Evolutionary conservation across 2,113 vertebrate genomes (phyloP).

Genomic region (Nibea coibor): DNA sequence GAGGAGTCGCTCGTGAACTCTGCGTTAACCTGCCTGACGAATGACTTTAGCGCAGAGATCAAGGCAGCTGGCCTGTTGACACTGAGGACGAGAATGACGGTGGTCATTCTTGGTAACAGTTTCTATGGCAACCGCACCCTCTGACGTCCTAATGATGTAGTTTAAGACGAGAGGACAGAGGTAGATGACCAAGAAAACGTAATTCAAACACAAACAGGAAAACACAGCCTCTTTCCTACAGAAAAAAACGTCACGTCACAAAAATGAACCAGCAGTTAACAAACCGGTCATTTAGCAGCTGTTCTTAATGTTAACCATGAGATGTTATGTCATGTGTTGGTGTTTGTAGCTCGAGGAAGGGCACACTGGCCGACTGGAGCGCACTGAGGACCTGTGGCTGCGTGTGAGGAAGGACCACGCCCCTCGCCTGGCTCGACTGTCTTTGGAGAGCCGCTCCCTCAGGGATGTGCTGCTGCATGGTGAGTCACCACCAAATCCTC

Average conservation of each 20-base stretch:
- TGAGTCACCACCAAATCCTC: conserved; percentile 57
- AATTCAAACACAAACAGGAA: not conserved
- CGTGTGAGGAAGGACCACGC: conserved; percentile 97
- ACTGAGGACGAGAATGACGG: not conserved
- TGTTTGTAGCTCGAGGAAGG: conserved; percentile 91
- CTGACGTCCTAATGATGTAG: not conserved
- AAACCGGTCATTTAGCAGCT: not conserved
- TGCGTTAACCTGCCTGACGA: not conserved
- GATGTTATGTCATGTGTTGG: conserved; percentile 27
- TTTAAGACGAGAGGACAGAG: not conserved
- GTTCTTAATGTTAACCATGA: conserved; percentile 4
- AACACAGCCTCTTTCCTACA: too few species aligned
- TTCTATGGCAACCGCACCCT: not conserved
- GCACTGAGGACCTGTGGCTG: conserved; percentile 97
- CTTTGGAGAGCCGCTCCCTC: conserved; percentile 95
- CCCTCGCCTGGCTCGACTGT: conserved; percentile 93
- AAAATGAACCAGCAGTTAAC: not conserved
- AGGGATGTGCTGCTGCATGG: conserved; percentile 93
- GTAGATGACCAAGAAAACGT: not conserved
- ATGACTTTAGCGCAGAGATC: not conserved
- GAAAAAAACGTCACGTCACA: not conserved
- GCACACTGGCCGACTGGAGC: conserved; percentile 95
- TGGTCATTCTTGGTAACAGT: not conserved
- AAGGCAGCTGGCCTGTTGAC: not conserved
- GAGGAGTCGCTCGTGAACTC: not conserved